phyloP scores from a whole-genome alignment of 2,888 invertebrate genomes.

The Parnassius orleans region DNA sequence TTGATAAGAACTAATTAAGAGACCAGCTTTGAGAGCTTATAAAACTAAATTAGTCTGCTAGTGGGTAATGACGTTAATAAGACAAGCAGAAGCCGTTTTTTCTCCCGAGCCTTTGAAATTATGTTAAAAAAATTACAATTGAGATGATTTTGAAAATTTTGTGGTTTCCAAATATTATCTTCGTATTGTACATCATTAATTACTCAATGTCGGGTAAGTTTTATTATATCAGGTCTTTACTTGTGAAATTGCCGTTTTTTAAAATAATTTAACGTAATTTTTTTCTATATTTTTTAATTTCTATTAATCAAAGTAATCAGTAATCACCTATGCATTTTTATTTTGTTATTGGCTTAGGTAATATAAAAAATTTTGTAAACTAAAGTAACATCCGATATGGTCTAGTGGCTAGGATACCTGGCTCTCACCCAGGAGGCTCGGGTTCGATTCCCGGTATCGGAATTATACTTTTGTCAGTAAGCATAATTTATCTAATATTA shows the following conservation, averaged over 20 bases:
- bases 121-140: slow-evolving; percentile 10
- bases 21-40: slow-evolving; percentile 2
- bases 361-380: no score
- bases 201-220: slow-evolving; percentile 14
- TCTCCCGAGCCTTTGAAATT: background rate
- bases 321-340: no score
- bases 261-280: no score
- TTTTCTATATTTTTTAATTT: no score
- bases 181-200: slow-evolving; percentile 8
- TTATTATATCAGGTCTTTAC: background rate
- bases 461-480: background rate
- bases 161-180: background rate
- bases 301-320: no score
- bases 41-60: slow-evolving; percentile 15
- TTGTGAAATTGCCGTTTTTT: no score
- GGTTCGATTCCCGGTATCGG: slow-evolving; percentile 85
- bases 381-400: slow-evolving; percentile 54
- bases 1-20: slow-evolving; percentile 12
- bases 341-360: no score
- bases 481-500: no score
- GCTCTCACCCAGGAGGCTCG: slow-evolving; percentile 88
- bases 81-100: background rate
- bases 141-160: slow-evolving; percentile 8
- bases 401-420: slow-evolving; percentile 88
- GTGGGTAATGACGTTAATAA: background rate